Evolutionary conservation across 2,888 invertebrate species (phyloP), one percentile per base, ranked within the genome.

Genomic region (Herminia tarsipennalis): DNA sequence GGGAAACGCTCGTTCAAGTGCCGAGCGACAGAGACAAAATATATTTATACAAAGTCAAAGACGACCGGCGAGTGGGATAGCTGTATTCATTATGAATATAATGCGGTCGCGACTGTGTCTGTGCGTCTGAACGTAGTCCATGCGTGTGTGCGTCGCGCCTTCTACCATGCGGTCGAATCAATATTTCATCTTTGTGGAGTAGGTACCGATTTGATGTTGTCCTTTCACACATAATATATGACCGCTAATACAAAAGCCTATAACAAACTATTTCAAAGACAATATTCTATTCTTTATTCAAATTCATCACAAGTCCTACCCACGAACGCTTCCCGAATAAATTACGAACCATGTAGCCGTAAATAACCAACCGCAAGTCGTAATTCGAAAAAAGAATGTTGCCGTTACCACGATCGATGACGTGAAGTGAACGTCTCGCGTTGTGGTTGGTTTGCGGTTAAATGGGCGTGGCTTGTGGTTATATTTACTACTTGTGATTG

Each of bases 361-460:
- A 76, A 72, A 72, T 71, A 80, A 66, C 66, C 66, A 66, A 59
- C 66, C 63, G 56, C 55, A 45, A 59, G 49, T 66, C 60, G 74
- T 73, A 63, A 66, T 81, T 76, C 61, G 61, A 82, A 87, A 86
- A 88, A 88, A 85, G 75, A 78, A 81, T 71, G 71, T 71, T 69
- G 67, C 66, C 65, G 60, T 76, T 68, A 80, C 76, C 76, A 64
- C 66, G 83, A 88, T 91, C 89, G 84, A 87, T 89, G 82, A 79
- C 78, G 78, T 77, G 78, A 83, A 76, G 76, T 77, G 65, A 81
- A 78, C 82, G 86, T 92, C 90, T 92, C 86, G 90, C 85, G 78
- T 87, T 90, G 92, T 90, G 92, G 92, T 92, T 92, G 92, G 92
- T 92, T 94, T 94, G 94, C 88, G 94, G 94, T 94, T 92, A 91